Evolutionary conservation across 2,888 invertebrate species (phyloP), one percentile per base, ranked within the genome.

Genomic region (Unio delphinus): DNA sequence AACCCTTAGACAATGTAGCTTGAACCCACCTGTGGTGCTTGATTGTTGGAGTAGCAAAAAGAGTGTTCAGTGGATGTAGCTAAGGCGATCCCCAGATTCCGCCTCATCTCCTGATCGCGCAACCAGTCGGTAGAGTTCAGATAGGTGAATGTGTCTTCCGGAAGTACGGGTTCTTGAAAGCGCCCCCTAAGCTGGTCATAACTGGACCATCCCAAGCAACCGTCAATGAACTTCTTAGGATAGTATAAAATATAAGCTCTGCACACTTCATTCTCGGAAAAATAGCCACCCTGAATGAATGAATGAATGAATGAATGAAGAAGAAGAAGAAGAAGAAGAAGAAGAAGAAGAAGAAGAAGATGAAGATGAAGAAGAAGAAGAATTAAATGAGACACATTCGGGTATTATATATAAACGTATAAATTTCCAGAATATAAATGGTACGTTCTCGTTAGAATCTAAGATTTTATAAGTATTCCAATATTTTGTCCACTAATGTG

Each of bases 151-250:
- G 26, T 23, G 17, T 57, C 26, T 7, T 28, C 11, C 8, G 56
- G 30, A 34, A 30, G 15, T 1, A 65, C 34, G 17, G 20, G 28
- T 6, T 69, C 65, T 34, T 6, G 23, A 28, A 75, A 73, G 8
- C 17, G 20, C 45, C 64, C 54, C 5, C 30, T 30, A 3, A 76
- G 62, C 45, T 67, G 60, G 56, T 74, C 73, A 56, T 70, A 73
- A 55, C 62, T 69, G 60, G 69, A 70, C 76, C 74, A 76, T 58
- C 72, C 73, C 70, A 76, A 69, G 26, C 76, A 76, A 3, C 72
- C 74, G 23, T 76, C 76, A 7, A 76, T 34, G 20, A 28, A 17
- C 58, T 67, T 73, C 0, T 67, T 59, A 5, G 76, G 76, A 54
- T 76, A 76, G 64, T 76, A 76, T 4, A 76, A 64, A 18, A 74